These are phyloP conservation scores for Drosophila nigricruria DNA, from an alignment of 2,888 invertebrate species.

Conservation along the genomic window DNA sequence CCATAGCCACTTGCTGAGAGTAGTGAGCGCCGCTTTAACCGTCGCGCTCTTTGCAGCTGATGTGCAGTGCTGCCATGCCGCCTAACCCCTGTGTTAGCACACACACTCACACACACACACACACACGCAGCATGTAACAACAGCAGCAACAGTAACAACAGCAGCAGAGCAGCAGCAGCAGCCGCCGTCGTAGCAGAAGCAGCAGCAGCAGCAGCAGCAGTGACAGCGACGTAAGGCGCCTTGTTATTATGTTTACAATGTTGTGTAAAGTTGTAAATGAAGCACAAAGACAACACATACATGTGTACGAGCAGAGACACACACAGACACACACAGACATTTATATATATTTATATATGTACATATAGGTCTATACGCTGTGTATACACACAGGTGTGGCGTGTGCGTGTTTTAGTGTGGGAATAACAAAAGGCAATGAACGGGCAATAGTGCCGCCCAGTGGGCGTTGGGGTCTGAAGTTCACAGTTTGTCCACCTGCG, in stretches of 20 bases:
- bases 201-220: neutral
- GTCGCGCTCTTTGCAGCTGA: constrained; percentile 48
- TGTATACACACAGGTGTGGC: constrained; percentile 43
- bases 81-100: constrained; percentile 12
- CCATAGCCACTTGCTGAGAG: constrained; percentile 62
- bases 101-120: neutral
- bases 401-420: constrained; percentile 36
- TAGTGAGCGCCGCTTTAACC: constrained; percentile 29
- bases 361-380: constrained; percentile 17
- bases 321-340: neutral
- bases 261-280: constrained; percentile 69
- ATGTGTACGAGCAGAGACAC: constrained; percentile 7
- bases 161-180: constrained; percentile 17
- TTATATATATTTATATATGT: neutral
- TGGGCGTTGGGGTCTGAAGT: constrained; percentile 42
- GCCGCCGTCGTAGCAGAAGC: constrained; percentile 4
- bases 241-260: constrained; percentile 70
- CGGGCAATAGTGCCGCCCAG: constrained; percentile 37
- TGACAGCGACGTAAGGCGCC: constrained; percentile 42
- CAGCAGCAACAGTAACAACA: constrained; percentile 28
- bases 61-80: constrained; percentile 29
- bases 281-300: constrained; percentile 65
- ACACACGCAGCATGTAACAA: constrained; percentile 23
- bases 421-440: constrained; percentile 59
- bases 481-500: constrained; percentile 21